These are phyloP conservation scores for Urosaurus nigricauda DNA, from an alignment of 2,797 vertebrate species.

Conservation along the genomic window DNA sequence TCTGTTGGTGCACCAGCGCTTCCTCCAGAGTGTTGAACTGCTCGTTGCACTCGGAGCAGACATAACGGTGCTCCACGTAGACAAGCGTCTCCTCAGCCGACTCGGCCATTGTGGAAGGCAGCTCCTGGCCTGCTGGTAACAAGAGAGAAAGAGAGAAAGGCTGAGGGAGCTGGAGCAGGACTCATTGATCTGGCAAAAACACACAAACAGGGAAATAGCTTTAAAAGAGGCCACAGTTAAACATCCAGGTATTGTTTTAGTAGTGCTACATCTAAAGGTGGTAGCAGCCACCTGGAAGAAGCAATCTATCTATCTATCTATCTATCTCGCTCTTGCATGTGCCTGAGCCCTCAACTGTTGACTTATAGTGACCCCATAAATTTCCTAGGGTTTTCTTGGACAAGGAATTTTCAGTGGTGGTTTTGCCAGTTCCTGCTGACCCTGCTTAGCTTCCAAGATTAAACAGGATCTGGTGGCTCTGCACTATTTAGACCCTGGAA, in stretches of 20 bases:
- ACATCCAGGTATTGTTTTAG: not conserved
- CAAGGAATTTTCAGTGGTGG: too few relatives aligned
- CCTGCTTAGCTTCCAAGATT: too few relatives aligned
- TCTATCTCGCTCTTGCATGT: too few relatives aligned
- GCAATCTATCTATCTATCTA: too few relatives aligned
- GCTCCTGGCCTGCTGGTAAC: conserved; percentile 74
- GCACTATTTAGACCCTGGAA: not conserved
- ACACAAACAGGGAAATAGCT: not conserved
- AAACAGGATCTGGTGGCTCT: too few relatives aligned
- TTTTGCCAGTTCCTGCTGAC: too few relatives aligned
- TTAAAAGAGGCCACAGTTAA: not conserved
- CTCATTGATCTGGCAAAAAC: too few relatives aligned
- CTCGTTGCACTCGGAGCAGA: conserved; percentile 93
- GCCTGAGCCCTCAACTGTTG: too few relatives aligned
- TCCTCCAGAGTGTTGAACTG: conserved; percentile 91
- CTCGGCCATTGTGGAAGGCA: conserved; percentile 72
- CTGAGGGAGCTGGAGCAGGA: not conserved
- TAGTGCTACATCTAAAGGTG: not conserved
- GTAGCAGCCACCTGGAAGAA: not conserved
- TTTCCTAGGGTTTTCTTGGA: too few relatives aligned
- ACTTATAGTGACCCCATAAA: too few relatives aligned
- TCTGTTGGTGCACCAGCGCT: conserved; percentile 92
- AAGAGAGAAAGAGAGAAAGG: conserved; percentile 24
- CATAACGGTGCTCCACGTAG: conserved; percentile 92
- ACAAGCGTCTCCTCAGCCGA: conserved; percentile 76